A percentile compares a stretch with the other conserved stretches of the same genome.
Conservation (phyloP, 2,888 invertebrate species). For the Hermaeophaga mercurialis region DNA sequence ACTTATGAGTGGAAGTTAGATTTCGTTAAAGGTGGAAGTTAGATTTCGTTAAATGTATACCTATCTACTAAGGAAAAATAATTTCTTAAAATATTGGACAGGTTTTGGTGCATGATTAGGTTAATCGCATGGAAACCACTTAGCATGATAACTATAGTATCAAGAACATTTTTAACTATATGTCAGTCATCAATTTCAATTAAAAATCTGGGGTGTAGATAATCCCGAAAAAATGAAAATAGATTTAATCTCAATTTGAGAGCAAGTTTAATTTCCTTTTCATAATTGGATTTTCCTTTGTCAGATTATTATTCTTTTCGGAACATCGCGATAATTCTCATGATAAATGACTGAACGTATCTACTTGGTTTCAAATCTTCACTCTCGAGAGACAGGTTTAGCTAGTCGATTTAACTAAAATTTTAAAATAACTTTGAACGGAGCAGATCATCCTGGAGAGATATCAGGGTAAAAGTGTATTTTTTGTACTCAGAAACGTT, state of each 20-base stretch:
- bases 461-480: too few species aligned
- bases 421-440: conserved; percentile 5
- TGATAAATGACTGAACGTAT: conserved; percentile 28
- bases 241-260: conserved; percentile 36
- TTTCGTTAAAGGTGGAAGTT: too few species aligned
- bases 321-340: conserved; percentile 29
- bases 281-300: conserved; percentile 37
- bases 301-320: conserved; percentile 32
- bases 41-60: too few species aligned
- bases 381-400: conserved; percentile 11
- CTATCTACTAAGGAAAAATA: too few species aligned
- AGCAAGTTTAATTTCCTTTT: conserved; percentile 38
- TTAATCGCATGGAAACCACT: too few species aligned
- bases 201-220: conserved; percentile 23
- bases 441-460: not conserved
- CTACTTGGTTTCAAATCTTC: conserved; percentile 20
- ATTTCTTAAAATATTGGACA: too few species aligned
- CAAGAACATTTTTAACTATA: conserved; percentile 3
- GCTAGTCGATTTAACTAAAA: conserved; percentile 6
- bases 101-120: too few species aligned
- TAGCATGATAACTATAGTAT: conserved; percentile 22
- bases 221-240: conserved; percentile 30
- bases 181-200: conserved; percentile 26
- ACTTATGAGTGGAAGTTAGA: too few species aligned
- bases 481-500: too few species aligned